Evolutionary conservation across 2,888 invertebrate species (phyloP), one percentile per base, ranked within the genome.

Genomic region (Eilema depressum): DNA sequence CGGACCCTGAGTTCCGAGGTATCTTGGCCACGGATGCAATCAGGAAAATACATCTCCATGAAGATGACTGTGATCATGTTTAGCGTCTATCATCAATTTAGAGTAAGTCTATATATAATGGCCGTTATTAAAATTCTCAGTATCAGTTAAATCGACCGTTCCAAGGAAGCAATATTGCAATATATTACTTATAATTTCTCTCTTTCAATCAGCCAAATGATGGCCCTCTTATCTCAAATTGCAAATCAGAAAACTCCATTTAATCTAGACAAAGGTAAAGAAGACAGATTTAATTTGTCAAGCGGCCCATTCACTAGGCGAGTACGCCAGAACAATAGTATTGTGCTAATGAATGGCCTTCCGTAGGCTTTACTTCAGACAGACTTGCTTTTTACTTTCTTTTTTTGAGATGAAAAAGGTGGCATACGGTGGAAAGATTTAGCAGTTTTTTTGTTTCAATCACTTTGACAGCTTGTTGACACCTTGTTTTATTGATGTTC

Each of bases 221-320:
- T 30, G 66, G 1, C 10, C 28, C 11, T 65, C 25, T 70, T 61
- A 70, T 75, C 67, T 73, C 8, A 71, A 78, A 85, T 78, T 73
- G 72, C 73, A 74, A 84, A 82, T 83, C 73, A 78, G 77, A 79
- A 82, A 83, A 85, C 66, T 77, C 77, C 76, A 81, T 85, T 83
- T 82, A 75, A 75, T 75, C 64, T 63, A 73, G 63, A 85, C 85
- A 85, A 85, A 69, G 71, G 74, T 17, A 78, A 78, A 80, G 78
- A 76, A 33, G 73, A 74, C 74, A 81, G 80, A 81, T 85, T 85
- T 80, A 84, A 86, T 86, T 86, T 85, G 86, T 85, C 82, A 80
- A 75, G 65, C 74, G 30, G 59, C 67, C 80, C 75, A 81, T 82
- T 81, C 79, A 75, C 66, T 60, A 60, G 53, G 57, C 57, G 63